Evolutionary conservation across 92 coral and sea anemone species (phyloP).

Genomic region (Hydrozoanthus gracilis): DNA sequence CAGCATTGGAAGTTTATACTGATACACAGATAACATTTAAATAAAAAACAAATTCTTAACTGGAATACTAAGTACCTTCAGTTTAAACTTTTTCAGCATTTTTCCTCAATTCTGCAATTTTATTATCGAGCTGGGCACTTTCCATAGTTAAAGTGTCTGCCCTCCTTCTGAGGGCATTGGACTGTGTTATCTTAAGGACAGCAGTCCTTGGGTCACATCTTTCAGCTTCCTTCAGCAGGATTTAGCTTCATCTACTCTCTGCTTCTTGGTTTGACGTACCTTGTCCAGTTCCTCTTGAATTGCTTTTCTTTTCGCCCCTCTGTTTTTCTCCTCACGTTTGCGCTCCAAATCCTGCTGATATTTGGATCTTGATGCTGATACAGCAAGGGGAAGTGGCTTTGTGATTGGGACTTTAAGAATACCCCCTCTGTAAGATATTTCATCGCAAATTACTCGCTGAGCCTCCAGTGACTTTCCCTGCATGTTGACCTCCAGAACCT

Average conservation of each 20-base stretch:
- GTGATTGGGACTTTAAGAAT: constrained; percentile 18
- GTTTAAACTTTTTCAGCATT: too few relatives aligned
- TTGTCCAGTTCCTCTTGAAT: constrained; percentile 2
- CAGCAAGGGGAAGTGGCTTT: constrained; percentile 26
- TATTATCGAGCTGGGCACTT: too few relatives aligned
- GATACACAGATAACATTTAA: too few relatives aligned
- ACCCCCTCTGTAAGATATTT: background rate
- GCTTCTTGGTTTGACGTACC: constrained; percentile 14
- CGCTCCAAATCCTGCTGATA: constrained; percentile 16
- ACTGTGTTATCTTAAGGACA: constrained; percentile 10
- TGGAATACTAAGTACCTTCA: background rate
- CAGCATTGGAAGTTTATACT: too few relatives aligned
- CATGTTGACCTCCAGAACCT: constrained; percentile 35
- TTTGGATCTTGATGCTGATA: constrained; percentile 13
- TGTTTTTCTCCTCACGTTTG: background rate
- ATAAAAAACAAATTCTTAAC: background rate
- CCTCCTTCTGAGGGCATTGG: constrained; percentile 30
- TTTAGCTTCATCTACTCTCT: constrained; percentile 16
- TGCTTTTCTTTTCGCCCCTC: background rate
- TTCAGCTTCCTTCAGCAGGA: constrained; percentile 22
- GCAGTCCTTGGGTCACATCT: constrained; percentile 8
- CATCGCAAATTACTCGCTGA: constrained; percentile 35
- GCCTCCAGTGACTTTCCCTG: constrained; percentile 43
- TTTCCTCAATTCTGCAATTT: background rate
- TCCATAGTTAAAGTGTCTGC: background rate